Conservation (phyloP, 2,888 invertebrate genomes). For the Phyllotreta cruciferae region DNA sequence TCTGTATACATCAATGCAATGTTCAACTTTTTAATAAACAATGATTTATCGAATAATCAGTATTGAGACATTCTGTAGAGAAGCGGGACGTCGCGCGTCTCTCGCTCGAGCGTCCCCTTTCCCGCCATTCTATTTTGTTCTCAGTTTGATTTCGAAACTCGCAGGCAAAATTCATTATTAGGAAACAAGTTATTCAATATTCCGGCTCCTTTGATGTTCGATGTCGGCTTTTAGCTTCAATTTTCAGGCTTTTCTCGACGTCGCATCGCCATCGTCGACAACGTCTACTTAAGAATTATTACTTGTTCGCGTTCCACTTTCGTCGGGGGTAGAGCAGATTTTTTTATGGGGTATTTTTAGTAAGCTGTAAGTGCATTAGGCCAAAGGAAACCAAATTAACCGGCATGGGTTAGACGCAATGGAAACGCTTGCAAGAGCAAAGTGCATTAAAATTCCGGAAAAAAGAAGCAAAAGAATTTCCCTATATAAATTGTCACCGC, state of each 20-base stretch:
- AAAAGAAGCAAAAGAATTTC: too few species aligned
- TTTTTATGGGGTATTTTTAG: conserved; percentile 1
- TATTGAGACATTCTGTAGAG: conserved; percentile 6
- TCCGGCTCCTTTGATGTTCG: conserved; percentile 53
- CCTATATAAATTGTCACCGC: too few species aligned
- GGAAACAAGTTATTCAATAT: conserved; percentile 60
- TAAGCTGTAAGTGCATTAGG: too few species aligned
- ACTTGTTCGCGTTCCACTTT: conserved; percentile 18
- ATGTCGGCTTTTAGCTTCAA: conserved; percentile 49
- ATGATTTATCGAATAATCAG: too few species aligned
- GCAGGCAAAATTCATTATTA: conserved; percentile 58
- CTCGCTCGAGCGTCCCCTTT: neutral
- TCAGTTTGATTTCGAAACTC: conserved; percentile 52
- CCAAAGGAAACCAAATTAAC: too few species aligned
- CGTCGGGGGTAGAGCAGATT: neutral
- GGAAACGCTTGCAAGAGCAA: too few species aligned
- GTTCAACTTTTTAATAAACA: too few species aligned
- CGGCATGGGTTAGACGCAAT: too few species aligned
- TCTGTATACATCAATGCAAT: conserved; percentile 25
- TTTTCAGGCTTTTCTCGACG: conserved; percentile 45
- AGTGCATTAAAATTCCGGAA: too few species aligned
- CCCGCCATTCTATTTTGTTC: conserved; percentile 35
- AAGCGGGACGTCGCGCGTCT: neutral
- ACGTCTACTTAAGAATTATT: conserved; percentile 37
- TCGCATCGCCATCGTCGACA: conserved; percentile 23